phyloP scores from a whole-genome alignment of 2,113 vertebrate genomes.

The Pituophis catenifer region DNA sequence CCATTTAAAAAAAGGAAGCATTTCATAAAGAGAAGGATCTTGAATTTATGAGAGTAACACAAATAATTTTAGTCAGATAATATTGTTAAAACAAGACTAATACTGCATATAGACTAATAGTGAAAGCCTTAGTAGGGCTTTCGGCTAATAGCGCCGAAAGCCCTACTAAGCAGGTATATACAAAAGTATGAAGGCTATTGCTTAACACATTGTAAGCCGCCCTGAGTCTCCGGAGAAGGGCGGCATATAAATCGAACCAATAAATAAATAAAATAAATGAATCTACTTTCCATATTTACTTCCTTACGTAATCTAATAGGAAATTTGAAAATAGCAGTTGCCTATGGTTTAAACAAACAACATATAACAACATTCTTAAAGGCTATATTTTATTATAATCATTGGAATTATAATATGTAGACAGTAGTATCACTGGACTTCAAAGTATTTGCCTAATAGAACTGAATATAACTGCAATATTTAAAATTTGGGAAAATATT shows the following conservation, averaged over 20 bases:
- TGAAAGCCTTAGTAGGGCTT: too few species aligned
- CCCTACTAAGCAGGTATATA: too few species aligned
- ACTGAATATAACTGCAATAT: constrained; percentile 6
- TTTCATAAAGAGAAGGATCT: constrained; percentile 36
- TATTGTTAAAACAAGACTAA: constrained; percentile 19
- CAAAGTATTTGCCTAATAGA: background rate
- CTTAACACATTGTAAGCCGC: too few species aligned
- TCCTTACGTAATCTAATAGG: constrained; percentile 24
- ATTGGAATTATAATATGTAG: constrained; percentile 3
- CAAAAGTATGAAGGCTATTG: too few species aligned
- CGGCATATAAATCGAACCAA: too few species aligned
- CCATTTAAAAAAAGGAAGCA: background rate
- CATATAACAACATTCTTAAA: background rate
- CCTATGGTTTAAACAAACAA: background rate
- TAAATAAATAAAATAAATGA: background rate
- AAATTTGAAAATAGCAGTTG: constrained; percentile 32
- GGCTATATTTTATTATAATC: background rate
- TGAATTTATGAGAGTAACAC: constrained; percentile 47
- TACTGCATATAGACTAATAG: background rate
- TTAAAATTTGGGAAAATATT: background rate
- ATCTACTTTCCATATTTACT: constrained; percentile 30
- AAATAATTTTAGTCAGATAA: constrained; percentile 30
- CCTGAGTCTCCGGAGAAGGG: too few species aligned
- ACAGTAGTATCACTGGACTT: background rate
- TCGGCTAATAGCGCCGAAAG: too few species aligned